phyloP scores from a whole-genome alignment of 1,140 invertebrate genomes.

The Mizuhopecten yessoensis region DNA sequence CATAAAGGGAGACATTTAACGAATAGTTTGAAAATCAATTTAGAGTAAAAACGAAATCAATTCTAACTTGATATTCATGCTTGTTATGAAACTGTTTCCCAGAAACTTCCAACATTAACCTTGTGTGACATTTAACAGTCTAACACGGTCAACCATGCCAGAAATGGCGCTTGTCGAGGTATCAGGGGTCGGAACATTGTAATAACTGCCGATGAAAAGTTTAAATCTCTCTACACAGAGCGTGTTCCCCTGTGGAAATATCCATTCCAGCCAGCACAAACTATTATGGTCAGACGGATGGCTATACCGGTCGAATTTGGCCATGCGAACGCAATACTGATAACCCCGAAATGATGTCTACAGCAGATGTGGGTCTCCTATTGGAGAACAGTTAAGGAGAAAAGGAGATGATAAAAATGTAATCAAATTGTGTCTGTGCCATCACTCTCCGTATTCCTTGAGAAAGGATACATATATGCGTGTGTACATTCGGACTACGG shows the following conservation, averaged over 20 bases:
- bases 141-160: neutral
- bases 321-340: neutral
- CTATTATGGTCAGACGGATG: neutral
- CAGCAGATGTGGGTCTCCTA: neutral
- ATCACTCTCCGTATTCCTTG: neutral
- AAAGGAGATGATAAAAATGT: constrained; percentile 4
- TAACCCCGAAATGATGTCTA: neutral
- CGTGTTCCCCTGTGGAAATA: neutral
- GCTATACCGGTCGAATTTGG: neutral
- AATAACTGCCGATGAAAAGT: neutral
- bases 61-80: neutral
- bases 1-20: neutral
- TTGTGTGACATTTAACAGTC: neutral
- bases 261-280: neutral
- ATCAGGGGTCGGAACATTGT: neutral
- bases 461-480: neutral
- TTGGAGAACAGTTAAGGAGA: neutral
- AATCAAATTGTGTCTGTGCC: constrained; percentile 9
- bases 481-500: neutral
- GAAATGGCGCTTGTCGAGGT: neutral
- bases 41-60: neutral
- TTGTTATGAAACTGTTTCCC: neutral
- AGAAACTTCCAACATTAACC: neutral
- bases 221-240: neutral
- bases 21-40: constrained; percentile 17